Evolutionary conservation across 2,888 invertebrate genomes (phyloP).

Genomic region (Ornithoptera priamus): DNA sequence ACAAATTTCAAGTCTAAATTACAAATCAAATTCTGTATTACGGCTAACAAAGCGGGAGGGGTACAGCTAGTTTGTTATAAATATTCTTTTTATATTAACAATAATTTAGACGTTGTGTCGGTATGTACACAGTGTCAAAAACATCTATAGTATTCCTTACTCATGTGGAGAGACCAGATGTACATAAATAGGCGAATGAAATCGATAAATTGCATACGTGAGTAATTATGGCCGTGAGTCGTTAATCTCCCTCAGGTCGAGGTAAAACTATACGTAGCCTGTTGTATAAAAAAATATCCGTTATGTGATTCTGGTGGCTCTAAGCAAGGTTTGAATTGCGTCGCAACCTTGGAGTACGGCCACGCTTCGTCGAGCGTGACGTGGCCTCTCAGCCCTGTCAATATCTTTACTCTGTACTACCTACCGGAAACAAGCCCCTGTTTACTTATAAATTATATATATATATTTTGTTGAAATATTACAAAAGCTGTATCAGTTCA

Average conservation of each 20-base stretch:
- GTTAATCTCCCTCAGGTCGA: conserved; percentile 34
- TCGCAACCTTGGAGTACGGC: conserved; percentile 71
- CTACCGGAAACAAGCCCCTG: conserved; percentile 31
- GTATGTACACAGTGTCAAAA: too few species aligned
- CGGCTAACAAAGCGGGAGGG: too few species aligned
- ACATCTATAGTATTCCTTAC: too few species aligned
- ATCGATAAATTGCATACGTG: conserved; percentile 16
- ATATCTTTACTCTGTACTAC: conserved; percentile 64
- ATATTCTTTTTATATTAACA: too few species aligned
- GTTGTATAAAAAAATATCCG: conserved; percentile 49
- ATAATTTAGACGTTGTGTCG: too few species aligned
- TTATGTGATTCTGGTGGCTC: conserved; percentile 49
- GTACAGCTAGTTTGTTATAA: too few species aligned
- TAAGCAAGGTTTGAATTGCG: conserved; percentile 57
- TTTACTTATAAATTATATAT: background rate
- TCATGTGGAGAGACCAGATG: too few species aligned
- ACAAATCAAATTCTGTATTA: too few species aligned
- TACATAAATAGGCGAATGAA: too few species aligned
- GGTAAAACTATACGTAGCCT: conserved; percentile 36
- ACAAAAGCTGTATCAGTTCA: background rate
- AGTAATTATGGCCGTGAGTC: conserved; percentile 25
- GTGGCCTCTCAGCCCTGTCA: conserved; percentile 56
- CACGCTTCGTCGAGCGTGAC: conserved; percentile 71
- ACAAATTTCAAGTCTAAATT: too few species aligned
- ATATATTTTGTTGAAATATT: background rate